These are phyloP conservation scores for Cephus cinctus DNA, from an alignment of 1,140 invertebrate species.

Conservation along the genomic window DNA sequence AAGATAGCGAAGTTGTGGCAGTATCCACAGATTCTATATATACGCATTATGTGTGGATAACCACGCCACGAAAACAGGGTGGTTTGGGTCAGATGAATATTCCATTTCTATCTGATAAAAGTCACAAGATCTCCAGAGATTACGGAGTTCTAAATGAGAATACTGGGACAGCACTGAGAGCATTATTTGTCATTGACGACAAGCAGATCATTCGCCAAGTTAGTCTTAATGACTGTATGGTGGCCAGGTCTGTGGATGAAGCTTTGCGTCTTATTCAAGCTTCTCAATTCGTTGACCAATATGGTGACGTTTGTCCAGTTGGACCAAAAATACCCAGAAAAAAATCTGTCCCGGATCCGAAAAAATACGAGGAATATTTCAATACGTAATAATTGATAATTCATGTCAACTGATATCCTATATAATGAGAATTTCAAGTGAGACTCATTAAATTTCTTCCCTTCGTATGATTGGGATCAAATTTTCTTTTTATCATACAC, in stretches of 20 bases:
- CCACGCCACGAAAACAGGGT: slow-evolving; percentile 89
- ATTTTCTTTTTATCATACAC: slow-evolving; percentile 18
- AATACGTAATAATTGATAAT: slow-evolving; percentile 24
- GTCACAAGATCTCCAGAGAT: slow-evolving; percentile 72
- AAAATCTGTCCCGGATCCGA: background rate
- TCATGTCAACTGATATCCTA: background rate
- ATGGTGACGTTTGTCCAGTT: slow-evolving; percentile 91
- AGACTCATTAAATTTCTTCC: background rate
- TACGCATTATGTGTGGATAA: slow-evolving; percentile 86
- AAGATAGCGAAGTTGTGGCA: slow-evolving; percentile 73
- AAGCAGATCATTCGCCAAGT: slow-evolving; percentile 88
- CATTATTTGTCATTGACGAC: slow-evolving; percentile 92
- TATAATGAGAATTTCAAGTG: background rate
- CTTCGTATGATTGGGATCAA: background rate
- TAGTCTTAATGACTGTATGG: slow-evolving; percentile 93
- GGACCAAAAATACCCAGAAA: slow-evolving; percentile 70
- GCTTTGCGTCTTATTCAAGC: slow-evolving; percentile 86
- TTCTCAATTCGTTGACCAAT: slow-evolving; percentile 88
- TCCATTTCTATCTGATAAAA: slow-evolving; percentile 90
- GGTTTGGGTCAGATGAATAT: slow-evolving; percentile 93
- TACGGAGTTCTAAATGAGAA: slow-evolving; percentile 92
- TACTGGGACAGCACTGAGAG: slow-evolving; percentile 86
- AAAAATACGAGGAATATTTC: slow-evolving; percentile 80
- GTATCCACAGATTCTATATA: slow-evolving; percentile 86
- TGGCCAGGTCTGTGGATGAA: slow-evolving; percentile 79